Evolutionary conservation across 1,140 invertebrate species (phyloP).

Genomic region (Agrypnia vestita): DNA sequence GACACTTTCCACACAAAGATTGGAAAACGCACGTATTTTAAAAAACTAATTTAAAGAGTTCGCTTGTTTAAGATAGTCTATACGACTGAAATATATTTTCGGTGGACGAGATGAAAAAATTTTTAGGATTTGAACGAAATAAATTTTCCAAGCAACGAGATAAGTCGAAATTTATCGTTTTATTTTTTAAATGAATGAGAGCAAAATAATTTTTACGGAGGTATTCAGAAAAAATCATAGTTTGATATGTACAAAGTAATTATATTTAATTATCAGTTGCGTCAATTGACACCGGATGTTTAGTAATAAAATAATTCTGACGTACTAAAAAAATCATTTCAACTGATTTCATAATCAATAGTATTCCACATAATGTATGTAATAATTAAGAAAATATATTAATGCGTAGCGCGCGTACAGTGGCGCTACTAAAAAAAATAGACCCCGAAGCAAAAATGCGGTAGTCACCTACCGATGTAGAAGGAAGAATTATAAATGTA

Average conservation of each 20-base stretch:
- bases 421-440: no score
- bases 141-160: not conserved
- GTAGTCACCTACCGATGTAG: no score
- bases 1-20: not conserved
- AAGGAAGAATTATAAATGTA: no score
- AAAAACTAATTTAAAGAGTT: not conserved
- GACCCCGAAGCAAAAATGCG: no score
- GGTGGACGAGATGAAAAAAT: no score
- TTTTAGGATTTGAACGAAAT: not conserved
- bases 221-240: not conserved
- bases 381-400: no score
- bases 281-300: slow-evolving; percentile 30
- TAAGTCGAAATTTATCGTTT: not conserved
- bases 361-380: not conserved
- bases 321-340: slow-evolving; percentile 7
- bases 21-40: not conserved
- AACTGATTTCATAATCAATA: slow-evolving; percentile 36
- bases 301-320: slow-evolving; percentile 23
- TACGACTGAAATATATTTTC: not conserved
- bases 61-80: not conserved
- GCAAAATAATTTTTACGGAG: not conserved
- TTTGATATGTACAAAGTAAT: slow-evolving; percentile 1
- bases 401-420: no score
- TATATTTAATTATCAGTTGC: not conserved
- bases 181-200: slow-evolving; percentile 9